Percentiles rank a stretch among this genome's conserved stretches.
Conservation (phyloP, 2,888 invertebrate genomes). For the Nebria salina region DNA sequence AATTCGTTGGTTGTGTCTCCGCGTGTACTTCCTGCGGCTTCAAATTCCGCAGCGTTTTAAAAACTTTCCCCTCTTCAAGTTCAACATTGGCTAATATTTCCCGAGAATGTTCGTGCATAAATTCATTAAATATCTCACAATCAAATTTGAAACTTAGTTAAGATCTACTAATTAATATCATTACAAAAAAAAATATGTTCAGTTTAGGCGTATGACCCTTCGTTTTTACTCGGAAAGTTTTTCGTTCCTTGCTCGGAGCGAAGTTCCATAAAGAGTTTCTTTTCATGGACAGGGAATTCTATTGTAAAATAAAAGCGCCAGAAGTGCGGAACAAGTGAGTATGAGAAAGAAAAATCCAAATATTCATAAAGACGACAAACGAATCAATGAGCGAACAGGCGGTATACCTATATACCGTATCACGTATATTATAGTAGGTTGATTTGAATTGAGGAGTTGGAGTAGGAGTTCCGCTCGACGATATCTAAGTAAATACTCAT, state of each 20-base stretch:
- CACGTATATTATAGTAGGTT: neutral
- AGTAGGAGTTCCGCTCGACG: constrained; percentile 20
- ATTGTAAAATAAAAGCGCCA: neutral
- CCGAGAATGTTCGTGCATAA: constrained; percentile 35
- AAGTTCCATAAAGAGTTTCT: constrained; percentile 9
- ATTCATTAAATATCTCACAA: constrained; percentile 43
- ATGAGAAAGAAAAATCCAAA: neutral
- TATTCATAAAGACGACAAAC: constrained; percentile 7
- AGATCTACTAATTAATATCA: constrained; percentile 43
- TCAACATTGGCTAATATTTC: constrained; percentile 24
- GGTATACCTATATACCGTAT: neutral
- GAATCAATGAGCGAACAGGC: neutral
- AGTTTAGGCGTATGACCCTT: constrained; percentile 28
- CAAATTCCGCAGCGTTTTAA: constrained; percentile 20
- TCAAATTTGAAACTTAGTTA: constrained; percentile 45
- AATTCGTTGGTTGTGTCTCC: neutral
- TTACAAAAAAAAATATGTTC: constrained; percentile 43
- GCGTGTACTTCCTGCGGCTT: constrained; percentile 5
- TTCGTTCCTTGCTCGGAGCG: constrained; percentile 15
- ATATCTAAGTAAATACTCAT: constrained; percentile 53
- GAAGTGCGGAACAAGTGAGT: neutral
- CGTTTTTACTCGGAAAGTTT: constrained; percentile 34
- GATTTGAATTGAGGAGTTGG: neutral
- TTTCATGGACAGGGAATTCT: neutral
- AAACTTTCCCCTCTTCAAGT: constrained; percentile 33